Base-by-base conservation (phyloP, 2,113 vertebrate species). In the Geococcyx californianus region DNA sequence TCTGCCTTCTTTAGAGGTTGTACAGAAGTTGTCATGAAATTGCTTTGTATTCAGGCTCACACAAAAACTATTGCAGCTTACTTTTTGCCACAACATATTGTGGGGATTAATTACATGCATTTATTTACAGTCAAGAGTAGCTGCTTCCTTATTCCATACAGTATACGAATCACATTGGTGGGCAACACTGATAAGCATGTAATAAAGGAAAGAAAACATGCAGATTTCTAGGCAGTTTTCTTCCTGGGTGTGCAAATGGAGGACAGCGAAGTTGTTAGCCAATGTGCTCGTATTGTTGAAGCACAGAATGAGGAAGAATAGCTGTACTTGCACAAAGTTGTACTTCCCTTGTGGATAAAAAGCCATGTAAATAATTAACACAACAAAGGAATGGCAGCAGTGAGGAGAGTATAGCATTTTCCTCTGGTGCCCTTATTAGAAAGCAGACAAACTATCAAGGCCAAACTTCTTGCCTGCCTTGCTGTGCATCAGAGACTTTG, bases 131-230 rank as follows among this genome's bases (percentile, higher is more conserved):
- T 25, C 23, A 38, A 66, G 69, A 74, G 83, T 9, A 69, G 51
- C 62, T 69, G 45, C 42, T 58, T 69, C 58, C 58, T 74, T 3
- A 1, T 14, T 45, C 52, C 24, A 5, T 28, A 6, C 36, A 58
- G 16, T 9, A 10, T 45, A 15, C 67, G 82, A 60, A 15, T 44
- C 49, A 20, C 31, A 9, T 0, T 66, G 58, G 23, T 49, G 56
- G 23, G 13, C 70, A 56, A 66, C 11, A 5, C 17, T 12, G 29
- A 38, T 9, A 69, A 63, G 16, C 24, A 11, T 34, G 0, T 0
- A 55, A 31, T 6, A 42, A 59, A 78, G n/a, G 34, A 33, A 58
- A 25, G 8, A 58, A 23, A 42, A 11, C 38, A 3, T 51, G 45
- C 10, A 28, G 26, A 23, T n/a, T 54, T 40, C 20, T 7, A 24